Base-by-base conservation (phyloP, 64 coral and sea anemone genomes). In the Montipora capricornis region DNA sequence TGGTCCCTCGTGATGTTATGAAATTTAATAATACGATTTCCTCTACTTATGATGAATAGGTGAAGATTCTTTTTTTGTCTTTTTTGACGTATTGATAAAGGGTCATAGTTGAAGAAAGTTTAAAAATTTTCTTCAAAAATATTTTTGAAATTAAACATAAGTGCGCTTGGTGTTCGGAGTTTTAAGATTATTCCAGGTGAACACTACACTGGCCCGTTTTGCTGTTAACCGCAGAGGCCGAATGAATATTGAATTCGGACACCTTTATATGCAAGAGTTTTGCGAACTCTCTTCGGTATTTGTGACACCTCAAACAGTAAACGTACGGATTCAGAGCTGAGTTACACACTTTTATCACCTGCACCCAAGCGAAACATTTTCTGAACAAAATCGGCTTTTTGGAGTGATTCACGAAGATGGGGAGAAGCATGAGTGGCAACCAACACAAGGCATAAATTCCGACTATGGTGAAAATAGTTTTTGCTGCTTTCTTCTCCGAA, bases 291-390 rank as follows among this genome's bases (percentile, higher is more conserved):
- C 49, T 80, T 16, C 78, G 78, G 19, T 80, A 80, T 53, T 55
- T 80, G 20, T 55, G 78, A 48, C 47, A 53, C 55, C 78, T 57
- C 48, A 80, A 8, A 20, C 78, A 80, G 22, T 80, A 80, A 52
- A 80, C 78, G 20, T 55, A 80, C 17, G 78, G 78, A 80, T 80
- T 80, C 78, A 80, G 78, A 6, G 78, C 78, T 20, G 78, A 80
- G 16, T 80, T 80, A 80, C 78, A 53, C 8, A 47, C 8, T 47
- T 26, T 4, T 1, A 51, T 47, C 19, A n/a, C 22, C 49, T 24
- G 47, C 0, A 80, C 78, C 78, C 78, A 80, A 16, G 78, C 48
- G 9, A 80, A 55, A 20, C 48, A 22, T 80, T 19, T 80, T 14
- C 11, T 52, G 15, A 80, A 80, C 78, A 80, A 55, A 7, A 20